Percentiles rank a stretch among this genome's conserved stretches.
Conservation (phyloP, 2,797 vertebrate species). For the Sebastes diaconus region DNA sequence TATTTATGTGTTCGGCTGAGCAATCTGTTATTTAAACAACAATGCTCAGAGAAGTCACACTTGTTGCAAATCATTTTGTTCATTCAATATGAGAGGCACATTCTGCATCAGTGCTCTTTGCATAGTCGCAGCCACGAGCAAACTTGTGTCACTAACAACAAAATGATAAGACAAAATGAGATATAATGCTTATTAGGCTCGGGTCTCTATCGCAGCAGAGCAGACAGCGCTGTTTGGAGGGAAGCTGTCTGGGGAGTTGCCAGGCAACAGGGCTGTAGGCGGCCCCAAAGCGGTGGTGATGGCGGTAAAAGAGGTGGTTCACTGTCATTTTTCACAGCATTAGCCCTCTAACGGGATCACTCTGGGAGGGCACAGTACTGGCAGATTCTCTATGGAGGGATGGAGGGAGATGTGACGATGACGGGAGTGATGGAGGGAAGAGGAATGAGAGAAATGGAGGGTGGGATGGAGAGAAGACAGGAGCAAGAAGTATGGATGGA, state of each 20-base stretch:
- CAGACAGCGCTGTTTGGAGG: constrained; percentile 61
- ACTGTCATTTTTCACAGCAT: constrained; percentile 82
- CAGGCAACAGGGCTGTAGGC: constrained; percentile 79
- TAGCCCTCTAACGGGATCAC: constrained; percentile 80
- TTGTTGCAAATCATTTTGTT: constrained; percentile 53
- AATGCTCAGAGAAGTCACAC: constrained; percentile 41
- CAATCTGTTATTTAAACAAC: constrained; percentile 43
- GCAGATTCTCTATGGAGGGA: constrained; percentile 50
- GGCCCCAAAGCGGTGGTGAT: constrained; percentile 59
- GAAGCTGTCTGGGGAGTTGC: constrained; percentile 80
- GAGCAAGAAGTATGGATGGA: constrained; percentile 4
- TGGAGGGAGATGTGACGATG: constrained; percentile 44
- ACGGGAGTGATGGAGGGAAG: constrained; percentile 31
- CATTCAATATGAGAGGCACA: constrained; percentile 48
- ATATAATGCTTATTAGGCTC: constrained; percentile 70
- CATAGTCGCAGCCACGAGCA: constrained; percentile 49
- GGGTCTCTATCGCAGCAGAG: constrained; percentile 65
- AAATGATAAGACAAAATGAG: constrained; percentile 71
- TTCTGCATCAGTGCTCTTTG: constrained; percentile 56
- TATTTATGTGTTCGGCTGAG: constrained; percentile 32
- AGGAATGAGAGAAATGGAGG: constrained; percentile 15
- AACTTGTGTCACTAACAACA: constrained; percentile 69
- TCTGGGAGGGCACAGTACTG: constrained; percentile 59
- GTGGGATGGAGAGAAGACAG: constrained; percentile 2
- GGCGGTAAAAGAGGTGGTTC: constrained; percentile 69